phyloP scores from a whole-genome alignment of 1,140 invertebrate species.

The Dryas iulia region DNA sequence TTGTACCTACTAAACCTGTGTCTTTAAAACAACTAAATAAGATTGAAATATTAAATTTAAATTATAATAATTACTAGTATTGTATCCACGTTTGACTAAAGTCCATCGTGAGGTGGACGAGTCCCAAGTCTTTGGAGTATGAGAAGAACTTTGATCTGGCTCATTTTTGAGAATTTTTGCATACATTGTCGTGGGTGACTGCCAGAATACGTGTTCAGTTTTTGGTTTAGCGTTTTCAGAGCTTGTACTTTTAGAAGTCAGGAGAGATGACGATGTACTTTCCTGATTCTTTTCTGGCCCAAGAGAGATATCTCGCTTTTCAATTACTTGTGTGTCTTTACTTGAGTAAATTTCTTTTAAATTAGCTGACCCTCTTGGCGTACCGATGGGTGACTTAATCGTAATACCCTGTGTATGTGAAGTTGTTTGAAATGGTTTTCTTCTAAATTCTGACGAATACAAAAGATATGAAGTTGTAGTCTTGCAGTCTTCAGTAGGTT shows the following conservation, averaged over 20 bases:
- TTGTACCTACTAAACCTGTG: too few relatives aligned
- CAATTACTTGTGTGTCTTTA: background rate
- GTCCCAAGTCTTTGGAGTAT: background rate
- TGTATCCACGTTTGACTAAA: constrained; percentile 37
- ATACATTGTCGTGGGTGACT: constrained; percentile 43
- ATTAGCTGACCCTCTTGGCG: background rate
- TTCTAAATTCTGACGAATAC: constrained; percentile 39
- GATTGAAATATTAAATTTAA: background rate
- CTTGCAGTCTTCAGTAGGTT: constrained; percentile 40
- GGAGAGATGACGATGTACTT: constrained; percentile 35
- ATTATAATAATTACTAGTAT: constrained; percentile 39
- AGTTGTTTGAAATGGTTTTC: background rate
- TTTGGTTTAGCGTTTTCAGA: constrained; percentile 21
- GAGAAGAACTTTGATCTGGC: background rate
- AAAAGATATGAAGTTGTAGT: constrained; percentile 51
- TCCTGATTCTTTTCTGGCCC: constrained; percentile 26
- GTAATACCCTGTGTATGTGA: background rate
- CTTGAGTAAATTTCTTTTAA: background rate
- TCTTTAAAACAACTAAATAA: too few relatives aligned
- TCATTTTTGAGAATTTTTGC: constrained; percentile 23
- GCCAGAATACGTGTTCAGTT: constrained; percentile 30
- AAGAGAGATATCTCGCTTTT: constrained; percentile 4
- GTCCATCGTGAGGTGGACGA: constrained; percentile 11
- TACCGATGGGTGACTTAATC: background rate
- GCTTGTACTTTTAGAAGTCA: constrained; percentile 34